phyloP scores from a whole-genome alignment of 1,140 invertebrate genomes.

The Argopecten irradians region DNA sequence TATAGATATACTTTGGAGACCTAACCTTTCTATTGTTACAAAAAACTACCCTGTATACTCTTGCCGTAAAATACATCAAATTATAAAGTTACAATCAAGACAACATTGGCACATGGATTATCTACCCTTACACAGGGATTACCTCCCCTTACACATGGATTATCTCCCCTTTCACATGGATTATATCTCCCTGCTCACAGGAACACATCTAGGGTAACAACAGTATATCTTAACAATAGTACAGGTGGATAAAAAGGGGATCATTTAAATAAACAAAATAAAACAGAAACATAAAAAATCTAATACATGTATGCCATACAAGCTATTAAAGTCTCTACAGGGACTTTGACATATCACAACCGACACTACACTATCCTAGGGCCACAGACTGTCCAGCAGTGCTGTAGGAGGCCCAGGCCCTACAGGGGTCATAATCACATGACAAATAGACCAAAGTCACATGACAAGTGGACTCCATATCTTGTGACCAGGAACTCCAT shows the following conservation, averaged over 20 bases:
- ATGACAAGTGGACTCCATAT: not conserved
- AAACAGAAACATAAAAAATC: not conserved
- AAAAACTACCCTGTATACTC: constrained; percentile 10
- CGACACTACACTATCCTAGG: not conserved
- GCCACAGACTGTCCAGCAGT: not conserved
- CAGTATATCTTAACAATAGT: not conserved
- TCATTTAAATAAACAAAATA: constrained; percentile 2
- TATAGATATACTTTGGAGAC: not conserved
- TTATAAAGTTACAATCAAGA: not conserved
- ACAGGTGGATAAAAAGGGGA: not conserved
- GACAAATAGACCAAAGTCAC: not conserved
- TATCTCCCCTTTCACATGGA: constrained; percentile 7
- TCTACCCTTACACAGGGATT: constrained; percentile 19
- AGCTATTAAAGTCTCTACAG: not conserved
- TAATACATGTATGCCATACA: constrained; percentile 13
- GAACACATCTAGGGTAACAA: constrained; percentile 15
- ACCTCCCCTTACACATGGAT: not conserved
- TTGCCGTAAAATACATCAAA: not conserved
- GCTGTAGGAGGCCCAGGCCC: not conserved
- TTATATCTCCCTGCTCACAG: not conserved
- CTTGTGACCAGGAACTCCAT: not conserved
- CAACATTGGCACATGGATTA: constrained; percentile 21
- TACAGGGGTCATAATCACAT: not conserved
- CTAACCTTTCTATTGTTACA: not conserved
- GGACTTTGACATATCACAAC: not conserved